Base-by-base conservation (phyloP, 2,797 vertebrate species). In the Hemibagrus guttatus region DNA sequence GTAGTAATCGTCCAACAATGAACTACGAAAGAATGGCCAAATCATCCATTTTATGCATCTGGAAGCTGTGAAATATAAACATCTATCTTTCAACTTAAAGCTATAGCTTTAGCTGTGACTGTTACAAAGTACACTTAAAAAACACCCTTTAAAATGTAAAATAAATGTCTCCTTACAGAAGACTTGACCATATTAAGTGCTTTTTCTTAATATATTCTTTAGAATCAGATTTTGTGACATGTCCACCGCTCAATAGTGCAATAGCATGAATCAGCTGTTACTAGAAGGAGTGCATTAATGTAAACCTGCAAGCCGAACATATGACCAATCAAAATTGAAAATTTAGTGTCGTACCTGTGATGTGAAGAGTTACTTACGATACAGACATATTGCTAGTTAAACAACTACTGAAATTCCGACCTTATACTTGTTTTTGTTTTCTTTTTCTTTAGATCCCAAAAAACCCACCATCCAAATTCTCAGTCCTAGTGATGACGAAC, bases 401-500 rank as follows among this genome's bases (percentile, higher is more conserved):
- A 14, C 13, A 52, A 31, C 19, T 26, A 12, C 1, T 58, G 54
- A 4, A 6, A 39, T 5, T 79, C 76, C 26, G 6, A 80, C 3
- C 0, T 61, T 12, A 26, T 42, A 31, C 42, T 61, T 61, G 21
- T 5, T 61, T 12, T 13, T 21, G n/a, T n/a, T n/a, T n/a, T 21
- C 7, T 23, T 9, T 75, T 83, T 83, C 12, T 83, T 26, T 86
- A 95, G 94, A 72, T 4, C 3, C 85, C 13, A 26, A 58, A 87
- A 59, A 9, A 58, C 95, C 95, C 63, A 87, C 84, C 23, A 85
- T 96, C 72, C 90, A 71, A 84, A 92, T 95, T 81, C 31, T 93
- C 1, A 82, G 88, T 52, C 91, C 92, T n/a, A 87, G 92, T 75
- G 85, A 74, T 39, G 46, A 75, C 2, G 91, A 94, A 64, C 86